These are phyloP conservation scores for Andrena minutula DNA, from an alignment of 2,888 invertebrate genomes.

Conservation along the genomic window DNA sequence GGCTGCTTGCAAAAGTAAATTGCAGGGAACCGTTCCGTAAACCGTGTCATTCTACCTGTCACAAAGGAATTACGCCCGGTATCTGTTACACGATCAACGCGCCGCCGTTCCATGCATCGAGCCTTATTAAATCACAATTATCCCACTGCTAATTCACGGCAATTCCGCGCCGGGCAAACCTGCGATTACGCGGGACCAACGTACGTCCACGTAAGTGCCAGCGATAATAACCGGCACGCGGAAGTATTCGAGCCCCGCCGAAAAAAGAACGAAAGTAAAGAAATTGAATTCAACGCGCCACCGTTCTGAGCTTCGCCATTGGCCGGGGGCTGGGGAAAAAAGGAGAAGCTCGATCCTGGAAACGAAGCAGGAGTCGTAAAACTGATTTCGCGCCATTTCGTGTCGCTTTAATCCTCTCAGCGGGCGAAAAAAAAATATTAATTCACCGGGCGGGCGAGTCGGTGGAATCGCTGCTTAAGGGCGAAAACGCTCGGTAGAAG, in stretches of 20 bases:
- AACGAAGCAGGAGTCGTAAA: conserved; percentile 24
- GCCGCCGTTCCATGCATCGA: conserved; percentile 12
- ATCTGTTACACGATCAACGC: conserved; percentile 22
- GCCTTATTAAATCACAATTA: conserved; percentile 49
- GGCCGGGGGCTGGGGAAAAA: conserved; percentile 3
- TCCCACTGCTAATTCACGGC: conserved; percentile 14
- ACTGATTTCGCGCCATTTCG: conserved; percentile 30
- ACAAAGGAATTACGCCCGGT: conserved; percentile 23
- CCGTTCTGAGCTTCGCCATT: neutral
- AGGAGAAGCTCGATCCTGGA: conserved; percentile 1
- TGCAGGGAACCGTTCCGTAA: neutral
- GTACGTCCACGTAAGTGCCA: neutral
- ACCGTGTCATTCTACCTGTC: conserved; percentile 15
- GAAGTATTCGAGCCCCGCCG: neutral
- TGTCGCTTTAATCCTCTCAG: conserved; percentile 33
- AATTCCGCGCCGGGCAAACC: neutral
- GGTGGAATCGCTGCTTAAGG: conserved; percentile 45
- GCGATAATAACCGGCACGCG: neutral
- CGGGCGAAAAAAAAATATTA: conserved; percentile 23
- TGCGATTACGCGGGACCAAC: neutral
- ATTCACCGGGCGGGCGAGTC: conserved; percentile 15
- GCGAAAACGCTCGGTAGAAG: conserved; percentile 46
- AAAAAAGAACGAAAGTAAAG: neutral
- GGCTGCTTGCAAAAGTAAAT: conserved; percentile 25
- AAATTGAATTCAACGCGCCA: conserved; percentile 1